Percentiles rank a stretch among this genome's conserved stretches.
phyloP scores from a whole-genome alignment of 2,888 invertebrate genomes.

The Nomada fucata region DNA sequence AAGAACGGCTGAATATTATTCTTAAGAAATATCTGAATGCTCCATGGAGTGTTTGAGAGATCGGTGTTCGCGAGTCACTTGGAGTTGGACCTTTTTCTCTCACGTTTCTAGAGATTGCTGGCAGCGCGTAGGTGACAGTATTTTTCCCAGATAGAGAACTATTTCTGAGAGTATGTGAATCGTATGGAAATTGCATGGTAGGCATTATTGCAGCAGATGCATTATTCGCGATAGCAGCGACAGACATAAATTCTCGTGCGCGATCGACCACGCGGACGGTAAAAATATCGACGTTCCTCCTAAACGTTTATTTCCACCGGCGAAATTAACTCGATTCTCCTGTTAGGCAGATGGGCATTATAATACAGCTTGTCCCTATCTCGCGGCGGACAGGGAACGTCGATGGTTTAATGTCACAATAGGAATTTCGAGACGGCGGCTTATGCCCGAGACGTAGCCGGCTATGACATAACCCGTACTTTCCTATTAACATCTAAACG shows the following conservation, averaged over 20 bases:
- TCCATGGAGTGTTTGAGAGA: background rate
- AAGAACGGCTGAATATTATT: no score
- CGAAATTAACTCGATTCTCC: slow-evolving; percentile 51
- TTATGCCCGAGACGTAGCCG: slow-evolving; percentile 38
- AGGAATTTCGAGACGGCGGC: slow-evolving; percentile 55
- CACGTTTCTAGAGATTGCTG: background rate
- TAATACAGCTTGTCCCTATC: slow-evolving; percentile 33
- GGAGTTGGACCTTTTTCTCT: no score
- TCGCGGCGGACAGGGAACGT: slow-evolving; percentile 38
- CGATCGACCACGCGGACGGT: background rate
- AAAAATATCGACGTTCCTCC: slow-evolving; percentile 16
- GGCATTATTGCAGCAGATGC: slow-evolving; percentile 32
- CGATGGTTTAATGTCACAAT: slow-evolving; percentile 60
- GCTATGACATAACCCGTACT: slow-evolving; percentile 63
- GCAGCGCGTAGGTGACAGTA: background rate
- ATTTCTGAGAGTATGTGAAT: background rate
- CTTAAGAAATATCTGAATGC: no score
- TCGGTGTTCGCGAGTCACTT: no score
- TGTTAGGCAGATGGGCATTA: slow-evolving; percentile 26
- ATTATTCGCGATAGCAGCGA: slow-evolving; percentile 16
- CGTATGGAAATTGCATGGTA: slow-evolving; percentile 14
- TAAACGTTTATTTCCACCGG: slow-evolving; percentile 21
- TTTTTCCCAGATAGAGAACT: background rate
- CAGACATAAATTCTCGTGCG: slow-evolving; percentile 24
- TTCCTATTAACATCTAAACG: slow-evolving; percentile 65